These are phyloP conservation scores for Cinclus mexicanus DNA, from an alignment of 2,113 vertebrate genomes.

Conservation along the genomic window DNA sequence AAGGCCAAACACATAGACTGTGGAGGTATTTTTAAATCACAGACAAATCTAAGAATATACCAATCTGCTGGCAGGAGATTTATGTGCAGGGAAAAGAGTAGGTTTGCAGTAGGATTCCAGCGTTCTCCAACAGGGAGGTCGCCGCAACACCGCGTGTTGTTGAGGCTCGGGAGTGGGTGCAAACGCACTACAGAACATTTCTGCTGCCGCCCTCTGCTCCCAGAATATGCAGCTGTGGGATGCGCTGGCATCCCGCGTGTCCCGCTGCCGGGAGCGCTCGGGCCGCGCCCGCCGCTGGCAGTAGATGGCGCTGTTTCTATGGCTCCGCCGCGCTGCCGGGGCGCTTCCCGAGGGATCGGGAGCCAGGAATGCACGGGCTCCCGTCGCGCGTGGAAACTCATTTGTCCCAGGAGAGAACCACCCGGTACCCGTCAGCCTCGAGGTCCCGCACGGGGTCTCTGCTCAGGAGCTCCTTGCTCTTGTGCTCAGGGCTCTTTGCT, in stretches of 20 bases:
- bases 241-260: not conserved
- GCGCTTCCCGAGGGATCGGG: too few species aligned
- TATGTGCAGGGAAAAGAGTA: not conserved
- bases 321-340: not conserved
- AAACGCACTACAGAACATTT: not conserved
- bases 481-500: not conserved
- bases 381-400: not conserved
- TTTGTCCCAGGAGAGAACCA: not conserved
- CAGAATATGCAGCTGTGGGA: not conserved
- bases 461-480: not conserved
- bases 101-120: not conserved
- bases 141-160: fast-evolving
- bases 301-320: constrained; percentile 54
- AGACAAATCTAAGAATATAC: not conserved
- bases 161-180: not conserved
- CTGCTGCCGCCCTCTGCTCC: not conserved
- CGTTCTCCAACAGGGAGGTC: not conserved
- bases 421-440: too few species aligned
- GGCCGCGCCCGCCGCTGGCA: not conserved
- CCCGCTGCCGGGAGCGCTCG: not conserved
- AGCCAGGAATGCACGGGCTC: too few species aligned
- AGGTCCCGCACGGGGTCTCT: not conserved
- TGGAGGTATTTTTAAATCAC: not conserved
- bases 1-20: not conserved
- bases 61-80: not conserved